These are phyloP conservation scores for Mesembrinibis cayennensis DNA, from an alignment of 2,113 vertebrate genomes.

Conservation along the genomic window DNA sequence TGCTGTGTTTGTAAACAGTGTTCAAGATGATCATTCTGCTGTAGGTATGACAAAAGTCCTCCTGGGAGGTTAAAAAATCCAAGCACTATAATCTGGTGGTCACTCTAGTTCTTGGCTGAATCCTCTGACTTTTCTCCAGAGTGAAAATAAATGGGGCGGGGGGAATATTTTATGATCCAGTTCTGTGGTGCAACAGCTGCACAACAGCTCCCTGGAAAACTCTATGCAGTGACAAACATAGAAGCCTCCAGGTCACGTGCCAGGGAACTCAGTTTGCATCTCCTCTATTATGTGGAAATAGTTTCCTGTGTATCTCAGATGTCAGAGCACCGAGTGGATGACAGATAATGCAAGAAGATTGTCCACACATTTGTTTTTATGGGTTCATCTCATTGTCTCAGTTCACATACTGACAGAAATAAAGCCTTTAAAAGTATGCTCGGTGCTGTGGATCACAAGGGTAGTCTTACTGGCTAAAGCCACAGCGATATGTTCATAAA, in stretches of 20 bases:
- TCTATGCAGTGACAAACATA: background rate
- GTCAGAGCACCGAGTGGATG: background rate
- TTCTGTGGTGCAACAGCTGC: background rate
- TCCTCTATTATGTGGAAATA: constrained; percentile 12
- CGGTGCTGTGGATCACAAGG: background rate
- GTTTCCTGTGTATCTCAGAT: constrained; percentile 26
- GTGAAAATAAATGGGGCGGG: background rate
- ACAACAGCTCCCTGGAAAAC: background rate
- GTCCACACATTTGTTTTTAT: constrained; percentile 10
- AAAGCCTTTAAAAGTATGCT: constrained; percentile 8
- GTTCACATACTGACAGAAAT: constrained; percentile 6
- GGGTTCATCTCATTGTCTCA: background rate
- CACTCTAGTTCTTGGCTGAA: background rate
- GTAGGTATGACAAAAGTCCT: background rate
- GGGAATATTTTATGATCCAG: background rate
- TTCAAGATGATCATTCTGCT: background rate
- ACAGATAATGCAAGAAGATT: constrained; percentile 38
- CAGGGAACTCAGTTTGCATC: background rate
- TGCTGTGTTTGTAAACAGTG: background rate
- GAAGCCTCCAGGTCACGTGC: background rate
- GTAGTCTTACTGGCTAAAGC: background rate
- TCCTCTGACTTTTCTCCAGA: background rate
- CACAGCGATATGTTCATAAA: background rate
- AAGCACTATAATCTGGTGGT: background rate
- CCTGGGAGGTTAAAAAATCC: background rate